These are phyloP conservation scores for Tetrapedia diversipes DNA, from an alignment of 2,888 invertebrate species.

Conservation along the genomic window DNA sequence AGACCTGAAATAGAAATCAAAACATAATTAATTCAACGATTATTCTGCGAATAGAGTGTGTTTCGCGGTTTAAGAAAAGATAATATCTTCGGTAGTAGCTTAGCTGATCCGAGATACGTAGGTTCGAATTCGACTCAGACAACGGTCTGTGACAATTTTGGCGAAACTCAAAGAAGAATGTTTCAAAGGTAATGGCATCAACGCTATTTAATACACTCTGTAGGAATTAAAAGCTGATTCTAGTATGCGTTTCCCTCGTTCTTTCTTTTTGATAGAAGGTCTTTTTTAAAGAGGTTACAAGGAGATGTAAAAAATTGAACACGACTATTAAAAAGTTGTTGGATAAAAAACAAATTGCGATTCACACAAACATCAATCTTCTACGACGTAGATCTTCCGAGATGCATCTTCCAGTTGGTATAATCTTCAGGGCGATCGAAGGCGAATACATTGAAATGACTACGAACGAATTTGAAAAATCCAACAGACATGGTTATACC, in stretches of 20 bases:
- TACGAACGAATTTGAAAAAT: conserved; percentile 17
- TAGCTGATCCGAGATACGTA: neutral
- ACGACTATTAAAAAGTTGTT: neutral
- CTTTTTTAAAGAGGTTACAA: no score
- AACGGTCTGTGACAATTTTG: no score
- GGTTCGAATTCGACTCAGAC: neutral
- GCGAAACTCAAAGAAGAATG: neutral
- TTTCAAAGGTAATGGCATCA: neutral
- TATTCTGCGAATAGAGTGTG: neutral
- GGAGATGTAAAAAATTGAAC: no score
- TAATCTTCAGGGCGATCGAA: neutral
- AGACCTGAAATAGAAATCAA: conserved; percentile 58
- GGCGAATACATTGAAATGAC: neutral
- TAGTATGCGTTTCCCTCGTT: no score
- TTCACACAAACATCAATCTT: conserved; percentile 1
- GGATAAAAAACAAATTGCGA: neutral
- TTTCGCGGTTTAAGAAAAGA: neutral
- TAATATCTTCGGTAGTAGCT: conserved; percentile 19
- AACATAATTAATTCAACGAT: conserved; percentile 25
- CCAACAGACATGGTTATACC: conserved; percentile 14
- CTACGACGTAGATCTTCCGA: neutral
- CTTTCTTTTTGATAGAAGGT: no score
- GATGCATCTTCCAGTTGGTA: neutral
- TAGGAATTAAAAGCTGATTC: no score
- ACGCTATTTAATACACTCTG: no score